These are phyloP conservation scores for Nymphalis io DNA, from an alignment of 1,140 invertebrate genomes.

Conservation along the genomic window DNA sequence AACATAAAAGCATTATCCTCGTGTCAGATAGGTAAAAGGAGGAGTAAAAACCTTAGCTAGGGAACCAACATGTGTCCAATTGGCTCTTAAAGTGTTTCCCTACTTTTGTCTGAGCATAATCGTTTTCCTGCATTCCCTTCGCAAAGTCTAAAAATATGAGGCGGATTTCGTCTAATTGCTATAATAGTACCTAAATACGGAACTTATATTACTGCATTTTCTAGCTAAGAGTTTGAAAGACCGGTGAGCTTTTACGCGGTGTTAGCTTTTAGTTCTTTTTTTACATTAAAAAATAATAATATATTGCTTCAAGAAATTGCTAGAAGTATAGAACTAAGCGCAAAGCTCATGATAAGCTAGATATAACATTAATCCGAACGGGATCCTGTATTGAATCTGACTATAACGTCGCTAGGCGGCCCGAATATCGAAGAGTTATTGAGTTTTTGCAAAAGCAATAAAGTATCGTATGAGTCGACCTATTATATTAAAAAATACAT, in stretches of 20 bases:
- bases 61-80: conserved; percentile 62
- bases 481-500: not conserved
- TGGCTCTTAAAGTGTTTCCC: conserved; percentile 58
- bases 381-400: no score
- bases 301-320: no score
- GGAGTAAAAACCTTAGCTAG: conserved; percentile 47
- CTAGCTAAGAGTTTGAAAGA: not conserved
- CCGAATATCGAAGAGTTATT: no score
- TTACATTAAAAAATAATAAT: not conserved
- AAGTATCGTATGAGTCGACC: not conserved
- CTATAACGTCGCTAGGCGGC: no score
- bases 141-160: conserved; percentile 29
- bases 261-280: not conserved
- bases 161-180: conserved; percentile 47
- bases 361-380: no score
- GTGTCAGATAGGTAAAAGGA: conserved; percentile 45
- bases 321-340: no score
- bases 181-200: conserved; percentile 38
- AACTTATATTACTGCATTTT: conserved; percentile 18
- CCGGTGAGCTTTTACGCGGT: not conserved
- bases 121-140: conserved; percentile 55
- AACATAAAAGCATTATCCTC: conserved; percentile 60
- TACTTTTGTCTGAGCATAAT: conserved; percentile 52
- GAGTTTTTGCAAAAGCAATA: no score
- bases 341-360: no score